Evolutionary conservation across 2,888 invertebrate species (phyloP).

Genomic region (Caenorhabditis angaria): DNA sequence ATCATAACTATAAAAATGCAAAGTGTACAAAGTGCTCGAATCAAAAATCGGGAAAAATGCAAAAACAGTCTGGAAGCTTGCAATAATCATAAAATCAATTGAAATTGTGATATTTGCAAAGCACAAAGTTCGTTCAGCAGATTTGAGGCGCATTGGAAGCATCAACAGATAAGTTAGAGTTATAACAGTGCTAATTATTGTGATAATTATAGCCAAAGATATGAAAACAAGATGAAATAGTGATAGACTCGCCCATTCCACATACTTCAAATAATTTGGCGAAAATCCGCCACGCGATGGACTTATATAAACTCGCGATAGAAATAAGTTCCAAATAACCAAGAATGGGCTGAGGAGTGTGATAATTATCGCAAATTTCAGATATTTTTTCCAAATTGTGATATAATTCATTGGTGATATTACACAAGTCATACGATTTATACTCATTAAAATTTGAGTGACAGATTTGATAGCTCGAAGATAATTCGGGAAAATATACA

Average conservation of each 20-base stretch:
- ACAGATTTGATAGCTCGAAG: constrained; percentile 12
- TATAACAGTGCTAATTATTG: constrained; percentile 13
- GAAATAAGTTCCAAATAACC: neutral
- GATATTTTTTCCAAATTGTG: constrained; percentile 9
- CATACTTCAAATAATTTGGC: neutral
- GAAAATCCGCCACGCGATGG: neutral
- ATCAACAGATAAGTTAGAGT: constrained; percentile 24
- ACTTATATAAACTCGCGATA: neutral
- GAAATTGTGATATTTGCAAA: constrained; percentile 25
- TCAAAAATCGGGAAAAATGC: no score
- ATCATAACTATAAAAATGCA: no score
- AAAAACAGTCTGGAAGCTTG: neutral
- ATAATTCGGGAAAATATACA: constrained; percentile 6
- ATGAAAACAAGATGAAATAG: constrained; percentile 23
- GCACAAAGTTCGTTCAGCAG: constrained; percentile 22
- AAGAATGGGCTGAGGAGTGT: no score
- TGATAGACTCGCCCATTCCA: neutral
- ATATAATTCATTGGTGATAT: constrained; percentile 7
- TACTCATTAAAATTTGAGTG: constrained; percentile 22
- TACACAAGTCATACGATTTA: constrained; percentile 29
- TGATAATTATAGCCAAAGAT: constrained; percentile 16
- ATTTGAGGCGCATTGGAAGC: constrained; percentile 28
- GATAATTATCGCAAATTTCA: no score
- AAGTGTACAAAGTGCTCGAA: no score
- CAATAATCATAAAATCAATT: constrained; percentile 7